Conservation (phyloP, 1,140 invertebrate species). For the Druon quercuslanigerum region DNA sequence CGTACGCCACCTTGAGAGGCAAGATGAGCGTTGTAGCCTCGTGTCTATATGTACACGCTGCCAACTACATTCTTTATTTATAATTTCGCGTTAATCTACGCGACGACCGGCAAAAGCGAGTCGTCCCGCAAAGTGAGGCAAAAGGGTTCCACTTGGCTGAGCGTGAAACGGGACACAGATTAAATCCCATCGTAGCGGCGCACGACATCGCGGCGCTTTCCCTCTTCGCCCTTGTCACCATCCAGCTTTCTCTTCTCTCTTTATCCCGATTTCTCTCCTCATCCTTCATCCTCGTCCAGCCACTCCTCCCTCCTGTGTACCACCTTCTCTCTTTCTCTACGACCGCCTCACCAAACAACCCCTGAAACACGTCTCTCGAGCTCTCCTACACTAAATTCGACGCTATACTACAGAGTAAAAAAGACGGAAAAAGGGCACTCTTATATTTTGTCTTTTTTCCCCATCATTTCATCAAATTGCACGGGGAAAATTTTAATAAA, state of each 20-base stretch:
- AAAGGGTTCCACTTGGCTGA: conserved; percentile 76
- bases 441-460: background rate
- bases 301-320: conserved; percentile 42
- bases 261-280: conserved; percentile 33
- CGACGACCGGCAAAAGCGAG: conserved; percentile 73
- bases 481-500: too few species aligned
- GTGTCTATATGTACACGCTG: conserved; percentile 52
- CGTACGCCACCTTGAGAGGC: conserved; percentile 35
- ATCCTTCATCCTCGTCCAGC: conserved; percentile 40
- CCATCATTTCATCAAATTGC: background rate
- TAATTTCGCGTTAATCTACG: conserved; percentile 76
- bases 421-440: conserved; percentile 12
- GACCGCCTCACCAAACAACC: conserved; percentile 57
- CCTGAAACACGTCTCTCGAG: conserved; percentile 44
- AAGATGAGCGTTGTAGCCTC: conserved; percentile 51
- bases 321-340: conserved; percentile 45
- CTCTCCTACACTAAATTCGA: conserved; percentile 46
- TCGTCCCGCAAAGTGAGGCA: conserved; percentile 75
- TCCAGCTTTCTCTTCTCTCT: conserved; percentile 35
- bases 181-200: conserved; percentile 72
- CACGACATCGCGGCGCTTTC: conserved; percentile 61
- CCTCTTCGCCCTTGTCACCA: conserved; percentile 38
- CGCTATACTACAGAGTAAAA: conserved; percentile 30
- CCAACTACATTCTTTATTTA: conserved; percentile 71
- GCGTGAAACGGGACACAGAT: conserved; percentile 77